Percentiles rank a stretch among this genome's conserved stretches.
phyloP scores from a whole-genome alignment of 2,888 invertebrate species.

The Spodoptera littoralis region DNA sequence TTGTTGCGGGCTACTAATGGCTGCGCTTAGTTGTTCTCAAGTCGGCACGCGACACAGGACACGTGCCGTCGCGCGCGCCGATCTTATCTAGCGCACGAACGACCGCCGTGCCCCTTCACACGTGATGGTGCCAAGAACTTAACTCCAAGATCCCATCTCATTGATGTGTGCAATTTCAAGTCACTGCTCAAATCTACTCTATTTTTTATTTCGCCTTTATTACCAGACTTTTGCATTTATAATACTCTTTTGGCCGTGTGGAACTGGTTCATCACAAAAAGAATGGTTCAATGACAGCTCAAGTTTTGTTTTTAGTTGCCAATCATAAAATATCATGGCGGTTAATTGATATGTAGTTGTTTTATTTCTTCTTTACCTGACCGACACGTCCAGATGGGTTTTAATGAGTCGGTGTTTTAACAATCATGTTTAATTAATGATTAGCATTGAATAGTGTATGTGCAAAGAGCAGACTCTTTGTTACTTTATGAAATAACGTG shows the following conservation, averaged over 20 bases:
- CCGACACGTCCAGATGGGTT: slow-evolving; percentile 20
- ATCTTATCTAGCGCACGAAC: slow-evolving; percentile 84
- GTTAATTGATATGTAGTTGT: slow-evolving; percentile 24
- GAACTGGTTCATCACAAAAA: slow-evolving; percentile 32
- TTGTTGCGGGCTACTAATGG: slow-evolving; percentile 69
- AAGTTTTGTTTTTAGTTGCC: slow-evolving; percentile 17
- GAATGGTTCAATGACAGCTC: slow-evolving; percentile 30
- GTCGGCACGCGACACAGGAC: slow-evolving; percentile 78
- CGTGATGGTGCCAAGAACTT: slow-evolving; percentile 80
- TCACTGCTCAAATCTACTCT: slow-evolving; percentile 64
- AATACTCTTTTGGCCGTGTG: slow-evolving; percentile 9
- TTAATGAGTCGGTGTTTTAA: slow-evolving; percentile 32
- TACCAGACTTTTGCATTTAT: slow-evolving; percentile 48
- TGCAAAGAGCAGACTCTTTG: neutral
- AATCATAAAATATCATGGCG: slow-evolving; percentile 24
- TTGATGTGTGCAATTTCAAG: slow-evolving; percentile 74
- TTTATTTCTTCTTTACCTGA: slow-evolving; percentile 34
- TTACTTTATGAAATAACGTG: slow-evolving; percentile 16
- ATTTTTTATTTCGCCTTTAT: slow-evolving; percentile 36
- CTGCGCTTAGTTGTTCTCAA: slow-evolving; percentile 58
- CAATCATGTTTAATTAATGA: slow-evolving; percentile 26
- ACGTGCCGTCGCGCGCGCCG: slow-evolving; percentile 80
- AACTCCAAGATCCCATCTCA: slow-evolving; percentile 80
- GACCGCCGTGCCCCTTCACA: slow-evolving; percentile 86
- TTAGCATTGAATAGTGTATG: slow-evolving; percentile 29